Conservation (phyloP, 2,888 invertebrate genomes). For the Lepidochrysops patricia region DNA sequence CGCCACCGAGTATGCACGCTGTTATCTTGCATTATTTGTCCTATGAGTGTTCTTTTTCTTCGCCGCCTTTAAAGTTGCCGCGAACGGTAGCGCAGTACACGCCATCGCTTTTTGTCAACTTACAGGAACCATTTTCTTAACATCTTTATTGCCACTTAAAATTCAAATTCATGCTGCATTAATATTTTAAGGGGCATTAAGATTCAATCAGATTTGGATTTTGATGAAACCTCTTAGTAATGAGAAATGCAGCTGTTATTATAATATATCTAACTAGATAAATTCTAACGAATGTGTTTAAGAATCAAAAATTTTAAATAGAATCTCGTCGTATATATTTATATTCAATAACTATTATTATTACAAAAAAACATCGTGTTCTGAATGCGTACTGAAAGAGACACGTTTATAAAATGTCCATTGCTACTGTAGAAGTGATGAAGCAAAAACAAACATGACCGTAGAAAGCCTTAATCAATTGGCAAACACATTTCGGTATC, state of each 20-base stretch:
- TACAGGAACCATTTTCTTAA: constrained; percentile 43
- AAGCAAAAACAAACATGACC: background rate
- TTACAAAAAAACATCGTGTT: no score
- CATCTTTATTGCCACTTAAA: constrained; percentile 51
- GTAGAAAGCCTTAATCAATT: constrained; percentile 2
- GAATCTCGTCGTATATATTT: no score
- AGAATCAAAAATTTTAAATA: background rate
- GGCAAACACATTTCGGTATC: constrained; percentile 15
- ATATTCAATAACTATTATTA: no score
- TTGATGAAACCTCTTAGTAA: constrained; percentile 44
- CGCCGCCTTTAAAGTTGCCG: constrained; percentile 57
- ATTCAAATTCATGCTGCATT: constrained; percentile 16
- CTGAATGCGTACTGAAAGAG: no score
- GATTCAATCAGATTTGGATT: constrained; percentile 35
- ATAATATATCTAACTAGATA: background rate
- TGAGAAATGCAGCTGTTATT: constrained; percentile 14
- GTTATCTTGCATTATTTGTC: constrained; percentile 70
- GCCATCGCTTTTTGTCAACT: constrained; percentile 46
- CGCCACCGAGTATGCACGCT: constrained; percentile 43
- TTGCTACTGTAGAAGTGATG: no score
- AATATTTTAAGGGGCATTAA: constrained; percentile 30
- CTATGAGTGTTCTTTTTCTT: constrained; percentile 57
- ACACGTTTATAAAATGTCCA: no score
- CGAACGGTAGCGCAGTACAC: constrained; percentile 54
- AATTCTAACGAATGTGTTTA: background rate